phyloP scores from a whole-genome alignment of 2,797 vertebrate genomes.

The Benthosema pterotum region DNA sequence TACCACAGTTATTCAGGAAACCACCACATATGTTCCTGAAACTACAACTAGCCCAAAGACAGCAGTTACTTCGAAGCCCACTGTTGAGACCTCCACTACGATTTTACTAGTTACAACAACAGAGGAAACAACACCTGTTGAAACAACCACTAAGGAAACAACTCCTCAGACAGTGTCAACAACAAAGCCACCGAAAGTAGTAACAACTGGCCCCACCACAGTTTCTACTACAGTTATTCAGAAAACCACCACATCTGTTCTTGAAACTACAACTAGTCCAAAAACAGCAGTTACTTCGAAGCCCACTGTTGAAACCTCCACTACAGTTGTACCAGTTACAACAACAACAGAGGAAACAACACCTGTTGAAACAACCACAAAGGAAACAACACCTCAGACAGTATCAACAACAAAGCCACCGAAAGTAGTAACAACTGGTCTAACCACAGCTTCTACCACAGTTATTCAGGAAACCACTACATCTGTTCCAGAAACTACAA shows the following conservation, averaged over 20 bases:
- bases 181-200: background rate
- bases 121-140: background rate
- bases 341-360: background rate
- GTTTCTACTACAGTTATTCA: background rate
- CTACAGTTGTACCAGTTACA: background rate
- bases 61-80: background rate
- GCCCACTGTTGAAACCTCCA: background rate
- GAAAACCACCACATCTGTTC: too few species aligned
- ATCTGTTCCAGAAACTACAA: too few species aligned
- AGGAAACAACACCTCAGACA: background rate
- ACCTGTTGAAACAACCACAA: constrained; percentile 1
- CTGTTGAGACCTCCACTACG: background rate
- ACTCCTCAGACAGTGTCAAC: background rate
- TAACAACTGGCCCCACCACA: background rate
- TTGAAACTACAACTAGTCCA: too few species aligned
- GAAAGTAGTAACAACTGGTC: background rate
- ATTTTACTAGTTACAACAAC: background rate
- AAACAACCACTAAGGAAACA: constrained; percentile 4
- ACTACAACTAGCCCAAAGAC: constrained; percentile 5
- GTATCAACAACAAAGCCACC: too few species aligned
- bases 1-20: background rate
- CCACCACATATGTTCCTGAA: background rate
- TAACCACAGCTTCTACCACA: constrained; percentile 5
- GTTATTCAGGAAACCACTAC: background rate
- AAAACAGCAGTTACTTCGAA: background rate